phyloP scores from a whole-genome alignment of 2,888 invertebrate species.

The Malthinus flaveolus region DNA sequence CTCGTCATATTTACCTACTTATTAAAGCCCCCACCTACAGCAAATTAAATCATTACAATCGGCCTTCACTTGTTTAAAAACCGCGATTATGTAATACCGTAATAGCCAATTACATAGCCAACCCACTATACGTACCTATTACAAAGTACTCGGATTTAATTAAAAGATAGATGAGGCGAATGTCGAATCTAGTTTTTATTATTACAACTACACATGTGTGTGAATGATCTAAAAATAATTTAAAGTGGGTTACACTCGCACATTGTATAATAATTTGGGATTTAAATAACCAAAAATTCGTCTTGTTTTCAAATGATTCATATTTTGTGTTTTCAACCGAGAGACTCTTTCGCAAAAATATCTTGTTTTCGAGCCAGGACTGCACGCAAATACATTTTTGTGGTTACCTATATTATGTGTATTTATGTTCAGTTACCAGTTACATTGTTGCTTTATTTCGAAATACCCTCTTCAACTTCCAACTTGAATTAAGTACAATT shows the following conservation, averaged over 20 bases:
- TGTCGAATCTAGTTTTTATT: conserved; percentile 19
- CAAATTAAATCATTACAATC: conserved; percentile 14
- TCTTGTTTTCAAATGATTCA: too few species aligned
- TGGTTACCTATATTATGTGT: too few species aligned
- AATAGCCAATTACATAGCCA: conserved; percentile 19
- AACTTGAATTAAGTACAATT: too few species aligned
- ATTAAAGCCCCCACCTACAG: conserved; percentile 13
- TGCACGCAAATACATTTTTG: too few species aligned
- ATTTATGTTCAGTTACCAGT: too few species aligned
- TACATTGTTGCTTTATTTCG: too few species aligned
- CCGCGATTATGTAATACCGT: conserved; percentile 16
- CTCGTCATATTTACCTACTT: neutral
- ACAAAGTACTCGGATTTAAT: conserved; percentile 9
- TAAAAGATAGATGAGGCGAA: conserved; percentile 25
- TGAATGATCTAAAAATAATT: conserved; percentile 25
- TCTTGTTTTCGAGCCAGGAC: too few species aligned
- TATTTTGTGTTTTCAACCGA: too few species aligned
- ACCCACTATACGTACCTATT: conserved; percentile 17
- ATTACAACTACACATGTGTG: conserved; percentile 14
- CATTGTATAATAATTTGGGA: too few species aligned
- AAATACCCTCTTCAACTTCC: too few species aligned
- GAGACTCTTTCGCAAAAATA: too few species aligned
- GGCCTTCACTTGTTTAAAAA: conserved; percentile 23
- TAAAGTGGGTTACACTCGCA: conserved; percentile 15
- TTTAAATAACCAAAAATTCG: too few species aligned